Percentiles rank a stretch among this genome's conserved stretches.
Evolutionary conservation across 2,888 invertebrate genomes (phyloP).

Genomic region (Norana najaformis): DNA sequence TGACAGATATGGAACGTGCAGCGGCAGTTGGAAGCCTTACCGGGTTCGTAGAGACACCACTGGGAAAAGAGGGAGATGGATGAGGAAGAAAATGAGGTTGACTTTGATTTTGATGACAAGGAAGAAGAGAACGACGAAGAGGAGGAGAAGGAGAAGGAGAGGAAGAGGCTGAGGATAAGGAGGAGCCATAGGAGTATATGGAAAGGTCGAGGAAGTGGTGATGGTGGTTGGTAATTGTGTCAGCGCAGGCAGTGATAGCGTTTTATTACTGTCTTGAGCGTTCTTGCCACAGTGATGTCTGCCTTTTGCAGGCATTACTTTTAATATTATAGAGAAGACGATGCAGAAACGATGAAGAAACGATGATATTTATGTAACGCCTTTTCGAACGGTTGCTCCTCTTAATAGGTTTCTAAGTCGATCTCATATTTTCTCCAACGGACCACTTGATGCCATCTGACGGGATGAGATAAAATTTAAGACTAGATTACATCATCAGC

Average conservation of each 20-base stretch:
- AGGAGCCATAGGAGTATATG: not conserved
- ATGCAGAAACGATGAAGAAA: not conserved
- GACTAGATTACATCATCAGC: too few species aligned
- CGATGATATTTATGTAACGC: not conserved
- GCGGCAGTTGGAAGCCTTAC: not conserved
- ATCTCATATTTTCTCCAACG: too few species aligned
- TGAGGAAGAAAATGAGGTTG: not conserved
- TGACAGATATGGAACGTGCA: not conserved
- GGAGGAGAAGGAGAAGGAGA: not conserved
- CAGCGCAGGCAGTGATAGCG: not conserved
- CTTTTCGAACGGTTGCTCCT: not conserved
- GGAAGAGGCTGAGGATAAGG: not conserved
- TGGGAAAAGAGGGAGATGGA: not conserved
- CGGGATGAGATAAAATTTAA: too few species aligned
- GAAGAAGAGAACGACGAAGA: not conserved
- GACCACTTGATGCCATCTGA: too few species aligned
- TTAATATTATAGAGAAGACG: too few species aligned
- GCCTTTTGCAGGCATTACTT: not conserved
- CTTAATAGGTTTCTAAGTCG: too few species aligned
- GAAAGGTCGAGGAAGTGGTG: too few species aligned
- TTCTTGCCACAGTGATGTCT: not conserved
- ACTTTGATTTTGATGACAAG: not conserved
- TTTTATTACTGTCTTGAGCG: not conserved
- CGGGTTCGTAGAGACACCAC: not conserved
- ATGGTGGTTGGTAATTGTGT: too few species aligned